Evolutionary conservation across 2,797 vertebrate genomes (phyloP).

Genomic region (Gymnothorax reevesii): DNA sequence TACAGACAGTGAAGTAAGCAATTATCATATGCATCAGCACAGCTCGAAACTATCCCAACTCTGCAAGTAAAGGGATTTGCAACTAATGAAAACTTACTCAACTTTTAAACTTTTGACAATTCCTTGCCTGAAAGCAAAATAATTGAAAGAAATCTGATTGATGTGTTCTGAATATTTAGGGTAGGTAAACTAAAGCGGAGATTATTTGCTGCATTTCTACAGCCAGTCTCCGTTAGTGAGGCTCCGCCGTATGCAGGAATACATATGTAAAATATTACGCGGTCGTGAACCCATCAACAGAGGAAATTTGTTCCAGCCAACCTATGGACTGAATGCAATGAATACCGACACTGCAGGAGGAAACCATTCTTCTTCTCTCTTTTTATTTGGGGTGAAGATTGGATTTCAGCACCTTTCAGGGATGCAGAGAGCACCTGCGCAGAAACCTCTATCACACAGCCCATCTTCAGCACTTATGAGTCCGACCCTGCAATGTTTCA

Average conservation of each 20-base stretch:
- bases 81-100: neutral
- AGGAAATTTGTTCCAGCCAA: neutral
- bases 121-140: neutral
- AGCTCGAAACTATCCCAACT: too few species aligned
- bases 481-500: neutral
- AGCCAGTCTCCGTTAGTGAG: neutral
- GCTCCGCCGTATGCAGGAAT: neutral
- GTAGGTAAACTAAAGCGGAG: neutral
- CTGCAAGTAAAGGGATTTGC: neutral
- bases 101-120: neutral
- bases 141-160: neutral
- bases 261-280: neutral
- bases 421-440: neutral
- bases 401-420: neutral
- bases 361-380: neutral
- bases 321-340: neutral
- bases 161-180: neutral
- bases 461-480: neutral
- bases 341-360: neutral
- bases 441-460: neutral
- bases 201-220: neutral
- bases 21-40: too few species aligned
- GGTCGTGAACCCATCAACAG: neutral
- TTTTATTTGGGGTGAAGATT: neutral
- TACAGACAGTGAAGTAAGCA: too few species aligned